Evolutionary conservation across 37 sponge, comb jelly and placozoan species (phyloP), one percentile per base, ranked within the genome.

Genomic region (Oopsacas minuta): DNA sequence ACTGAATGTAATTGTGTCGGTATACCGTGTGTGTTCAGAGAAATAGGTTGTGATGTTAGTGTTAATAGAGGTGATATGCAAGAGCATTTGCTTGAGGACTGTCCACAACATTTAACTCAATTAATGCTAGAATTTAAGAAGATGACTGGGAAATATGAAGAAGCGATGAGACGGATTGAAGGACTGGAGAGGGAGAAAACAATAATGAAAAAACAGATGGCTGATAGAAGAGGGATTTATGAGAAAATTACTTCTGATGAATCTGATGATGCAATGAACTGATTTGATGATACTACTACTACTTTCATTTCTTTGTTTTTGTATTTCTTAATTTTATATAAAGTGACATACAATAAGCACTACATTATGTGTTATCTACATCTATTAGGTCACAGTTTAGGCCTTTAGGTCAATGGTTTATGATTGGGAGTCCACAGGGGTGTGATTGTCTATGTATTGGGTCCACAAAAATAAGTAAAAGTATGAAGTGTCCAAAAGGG

Each of bases 141-240:
- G 75, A 61, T 61, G 75, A 61, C 75, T 34, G 20, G 17, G 17
- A 61, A 61, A 34, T n/a, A 61, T 34, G 75, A 61, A n/a, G 75
- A 61, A 61, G 75, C 83, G 34, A 82, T 37, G 83, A 82, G 83
- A 30, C 75, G 75, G 17, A 61, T 61, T 3, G 75, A 61, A 12
- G 75, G 75, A 61, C 75, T 61, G 17, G 75, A 61, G 30, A 61
- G 75, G 75, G 83, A 82, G 36, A 82, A 25, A 82, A 17, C 38
- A 23, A 82, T 37, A 22, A 38, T 38, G 83, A 38, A 82, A 38
- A 82, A 38, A 82, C 83, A 82, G 36, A 10, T 37, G 12, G 10
- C 17, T 5, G 36, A 25, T 5, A 82, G 36, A 38, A 10, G 83
- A 82, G 1, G 36, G 36, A 10, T 38, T 1, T 82, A 82, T 10